Base-by-base conservation (phyloP, 2,797 vertebrate species). In the Anguilla obscura region DNA sequence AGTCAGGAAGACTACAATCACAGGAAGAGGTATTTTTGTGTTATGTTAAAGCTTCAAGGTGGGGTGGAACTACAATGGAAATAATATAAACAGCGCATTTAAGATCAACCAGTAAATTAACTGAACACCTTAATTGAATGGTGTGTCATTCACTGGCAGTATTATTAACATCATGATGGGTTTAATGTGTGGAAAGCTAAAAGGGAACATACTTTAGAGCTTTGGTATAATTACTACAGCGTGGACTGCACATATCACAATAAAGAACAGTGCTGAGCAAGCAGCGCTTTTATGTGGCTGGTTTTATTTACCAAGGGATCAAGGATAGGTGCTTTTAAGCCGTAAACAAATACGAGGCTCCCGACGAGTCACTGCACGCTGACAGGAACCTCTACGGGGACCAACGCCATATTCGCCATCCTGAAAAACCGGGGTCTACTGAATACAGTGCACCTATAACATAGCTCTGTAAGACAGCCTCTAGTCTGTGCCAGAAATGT, bases 321-420 rank as follows among this genome's bases (percentile, higher is more conserved):
- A 66, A 85, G 60, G 54, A 66, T 40, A n/a, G 84, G 56, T 18
- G 21, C 33, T 66, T 60, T 66, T 40, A 85, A 85, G 56, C 33
- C 60, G 54, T 66, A 85, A 60, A 85, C 56, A 63, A 66, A 85
- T 54, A 50, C 14, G 50, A 85, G 48, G 45, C 45, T 84, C 30
- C 10, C 7, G 69, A 16, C 76, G 3, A 48, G 30, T 80, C 76
- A 76, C 33, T 14, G 30, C 27, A 36, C 33, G 14, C 27, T 36
- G 71, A 36, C 30, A 76, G 33, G 71, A 33, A 33, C 36, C 14
- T 36, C 71, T 16, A 33, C 33, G 16, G 71, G 33, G 30, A 76
- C 27, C 71, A 74, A 36, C 16, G 12, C 2, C 33, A 79, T 4
- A 40, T 40, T 45, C 16, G 16, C 30, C 36, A 40, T 21, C 74